Conservation (phyloP, 2,113 vertebrate species). For the Tragelaphus scriptus region DNA sequence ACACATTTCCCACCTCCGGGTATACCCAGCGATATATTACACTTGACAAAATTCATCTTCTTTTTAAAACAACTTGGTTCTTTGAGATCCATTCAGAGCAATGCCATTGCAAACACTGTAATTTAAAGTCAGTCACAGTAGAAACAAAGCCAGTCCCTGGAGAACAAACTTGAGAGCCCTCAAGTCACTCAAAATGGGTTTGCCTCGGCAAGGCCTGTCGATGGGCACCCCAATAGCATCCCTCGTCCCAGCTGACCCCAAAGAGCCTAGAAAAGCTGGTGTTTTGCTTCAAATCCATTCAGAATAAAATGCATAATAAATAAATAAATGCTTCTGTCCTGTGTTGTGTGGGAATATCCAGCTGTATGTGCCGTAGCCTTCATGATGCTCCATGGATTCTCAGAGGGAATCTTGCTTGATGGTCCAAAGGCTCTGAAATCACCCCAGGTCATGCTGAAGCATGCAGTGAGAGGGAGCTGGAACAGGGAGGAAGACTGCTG, state of each 20-base stretch:
- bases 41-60: constrained; percentile 33
- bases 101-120: neutral
- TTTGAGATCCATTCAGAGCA: neutral
- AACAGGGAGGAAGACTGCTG: neutral
- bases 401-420: neutral
- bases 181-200: neutral
- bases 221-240: neutral
- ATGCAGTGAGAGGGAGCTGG: neutral
- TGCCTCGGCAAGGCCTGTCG: neutral
- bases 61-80: constrained; percentile 20
- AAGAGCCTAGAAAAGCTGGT: neutral
- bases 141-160: constrained; percentile 9
- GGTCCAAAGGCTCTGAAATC: neutral
- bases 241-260: neutral
- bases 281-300: neutral
- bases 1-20: neutral
- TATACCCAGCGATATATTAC: neutral
- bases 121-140: neutral
- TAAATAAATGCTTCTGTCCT: neutral
- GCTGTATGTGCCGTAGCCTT: neutral
- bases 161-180: neutral
- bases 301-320: constrained; percentile 27
- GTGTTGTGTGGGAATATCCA: constrained; percentile 15
- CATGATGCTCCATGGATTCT: neutral
- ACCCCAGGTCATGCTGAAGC: neutral